Evolutionary conservation across 2,797 vertebrate species (phyloP).

Genomic region (Crenuchus spilurus): DNA sequence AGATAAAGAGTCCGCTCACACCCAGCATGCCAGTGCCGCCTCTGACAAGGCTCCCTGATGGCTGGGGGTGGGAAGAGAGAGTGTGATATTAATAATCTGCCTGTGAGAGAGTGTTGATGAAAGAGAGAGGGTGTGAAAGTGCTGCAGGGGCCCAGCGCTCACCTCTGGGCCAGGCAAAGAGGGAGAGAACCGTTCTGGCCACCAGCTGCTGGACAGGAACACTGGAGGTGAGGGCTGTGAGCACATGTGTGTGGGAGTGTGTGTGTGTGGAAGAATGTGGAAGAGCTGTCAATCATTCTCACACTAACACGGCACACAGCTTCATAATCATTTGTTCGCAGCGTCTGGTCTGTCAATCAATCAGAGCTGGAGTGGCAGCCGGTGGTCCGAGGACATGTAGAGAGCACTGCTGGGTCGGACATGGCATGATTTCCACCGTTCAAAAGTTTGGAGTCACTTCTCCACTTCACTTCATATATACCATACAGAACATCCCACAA

Average conservation of each 20-base stretch:
- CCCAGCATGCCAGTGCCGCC: neutral
- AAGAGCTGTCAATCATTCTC: constrained; percentile 46
- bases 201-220: constrained; percentile 30
- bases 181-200: constrained; percentile 3
- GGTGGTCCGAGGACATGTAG: constrained; percentile 35
- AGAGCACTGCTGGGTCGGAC: constrained; percentile 30
- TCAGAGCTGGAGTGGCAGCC: constrained; percentile 50
- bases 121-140: constrained; percentile 55
- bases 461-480: constrained; percentile 33
- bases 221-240: constrained; percentile 14
- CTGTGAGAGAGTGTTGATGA: constrained; percentile 57
- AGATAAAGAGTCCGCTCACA: constrained; percentile 1
- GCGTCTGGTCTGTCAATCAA: constrained; percentile 66
- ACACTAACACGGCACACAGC: constrained; percentile 37
- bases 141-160: constrained; percentile 33
- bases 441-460: too few relatives aligned
- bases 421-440: too few relatives aligned
- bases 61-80: neutral
- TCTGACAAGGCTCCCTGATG: constrained; percentile 33
- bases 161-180: neutral
- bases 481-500: too few relatives aligned
- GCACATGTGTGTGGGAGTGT: neutral
- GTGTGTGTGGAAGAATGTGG: constrained; percentile 25
- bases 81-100: constrained; percentile 62
- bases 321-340: constrained; percentile 49